These are phyloP conservation scores for Helicolenus hilgendorfi DNA, from an alignment of 2,797 vertebrate species.

Conservation along the genomic window DNA sequence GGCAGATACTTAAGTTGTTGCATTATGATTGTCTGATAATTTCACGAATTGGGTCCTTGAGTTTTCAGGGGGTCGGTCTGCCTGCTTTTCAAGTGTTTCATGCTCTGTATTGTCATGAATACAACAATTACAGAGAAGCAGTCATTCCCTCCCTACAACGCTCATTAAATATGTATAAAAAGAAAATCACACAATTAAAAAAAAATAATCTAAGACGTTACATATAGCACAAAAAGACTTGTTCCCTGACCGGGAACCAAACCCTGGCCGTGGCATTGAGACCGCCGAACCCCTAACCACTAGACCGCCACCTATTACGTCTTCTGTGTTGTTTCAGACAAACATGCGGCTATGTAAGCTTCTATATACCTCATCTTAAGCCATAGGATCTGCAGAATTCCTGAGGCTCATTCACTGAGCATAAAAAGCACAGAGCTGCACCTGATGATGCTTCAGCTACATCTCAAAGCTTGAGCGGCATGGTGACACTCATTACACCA, in stretches of 20 bases:
- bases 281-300: conserved; percentile 82
- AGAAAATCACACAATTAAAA: not conserved
- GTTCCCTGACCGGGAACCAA: conserved; percentile 81
- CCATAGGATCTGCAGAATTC: not conserved
- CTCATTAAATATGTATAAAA: not conserved
- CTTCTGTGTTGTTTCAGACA: not conserved
- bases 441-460: conserved; percentile 24
- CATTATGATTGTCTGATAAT: not conserved
- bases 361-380: not conserved
- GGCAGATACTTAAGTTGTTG: too few relatives aligned
- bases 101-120: not conserved
- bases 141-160: not conserved
- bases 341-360: not conserved
- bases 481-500: conserved; percentile 49
- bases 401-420: not conserved
- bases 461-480: not conserved
- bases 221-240: not conserved
- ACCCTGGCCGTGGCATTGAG: conserved; percentile 82
- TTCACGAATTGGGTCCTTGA: not conserved
- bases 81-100: not conserved
- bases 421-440: not conserved
- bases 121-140: not conserved
- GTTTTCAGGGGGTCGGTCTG: not conserved
- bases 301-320: not conserved
- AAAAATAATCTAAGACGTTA: not conserved